Base-by-base conservation (phyloP, 2,888 invertebrate genomes). In the Pyrgus malvae region DNA sequence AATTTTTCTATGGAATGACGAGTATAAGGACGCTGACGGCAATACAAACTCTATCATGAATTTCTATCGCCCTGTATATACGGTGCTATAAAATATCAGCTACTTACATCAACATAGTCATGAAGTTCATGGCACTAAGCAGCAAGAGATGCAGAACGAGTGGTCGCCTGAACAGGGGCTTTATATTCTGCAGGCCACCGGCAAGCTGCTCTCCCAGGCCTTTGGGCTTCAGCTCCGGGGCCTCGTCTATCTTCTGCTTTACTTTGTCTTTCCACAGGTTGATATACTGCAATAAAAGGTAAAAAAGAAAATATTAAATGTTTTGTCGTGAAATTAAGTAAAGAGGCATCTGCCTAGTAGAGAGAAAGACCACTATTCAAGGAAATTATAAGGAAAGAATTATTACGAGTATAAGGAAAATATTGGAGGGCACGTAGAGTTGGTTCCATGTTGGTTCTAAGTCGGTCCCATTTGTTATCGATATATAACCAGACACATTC, bases 31-130 rank as follows among this genome's bases (percentile, higher is more conserved):
- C n/a, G n/a, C n/a, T n/a, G n/a, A n/a, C n/a, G n/a, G n/a, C 6
- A 6, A 21, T 21, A 4, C 3, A 21, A 21, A 21, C 21, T 21
- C 21, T 21, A 21, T 21, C 3, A 21, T 21, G 8, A 9, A 27
- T 27, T 7, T 27, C 23, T 23, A 6, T 3, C 3, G 23, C 23
- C 6, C 23, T 23, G 23, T 23, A 3, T 23, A 4, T 23, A 23
- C n/a, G 23, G 23, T 4, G 23, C 6, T 23, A 23, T 4, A 23
- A 23, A 23, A 23, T 23, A 23, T 4, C 3, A 6, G 11, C 27
- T 68, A 83, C 89, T 85, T 64, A 89, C 89, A 81, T 58, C 3
- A 69, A 64, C 88, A 89, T 87, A n/a, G 70, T 70, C 7, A 77
- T 63, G 45, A 81, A 83, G 16, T 78, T 83, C 38, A 75, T 67